Percentiles rank a stretch among this genome's conserved stretches.
Conservation (phyloP, 2,888 invertebrate species). For the Drosophila anomalipes region DNA sequence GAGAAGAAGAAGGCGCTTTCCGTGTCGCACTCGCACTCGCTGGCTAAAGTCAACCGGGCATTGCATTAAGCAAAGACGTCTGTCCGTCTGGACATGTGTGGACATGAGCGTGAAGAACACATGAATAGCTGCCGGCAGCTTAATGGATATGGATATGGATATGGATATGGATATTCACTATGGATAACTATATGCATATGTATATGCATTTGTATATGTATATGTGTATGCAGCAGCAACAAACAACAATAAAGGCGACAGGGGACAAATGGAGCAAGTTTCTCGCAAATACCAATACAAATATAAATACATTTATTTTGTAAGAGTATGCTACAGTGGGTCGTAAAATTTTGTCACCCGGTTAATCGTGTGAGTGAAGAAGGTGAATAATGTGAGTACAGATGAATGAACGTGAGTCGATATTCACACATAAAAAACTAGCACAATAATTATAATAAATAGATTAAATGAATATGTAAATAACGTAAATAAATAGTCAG, state of each 20-base stretch:
- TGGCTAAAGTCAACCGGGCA: constrained; percentile 28
- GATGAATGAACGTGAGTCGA: not conserved
- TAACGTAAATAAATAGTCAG: too few species aligned
- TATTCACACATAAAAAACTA: not conserved
- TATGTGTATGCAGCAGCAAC: constrained; percentile 39
- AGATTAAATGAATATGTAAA: too few species aligned
- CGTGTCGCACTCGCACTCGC: constrained; percentile 44
- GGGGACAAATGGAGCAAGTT: constrained; percentile 57
- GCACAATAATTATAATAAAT: not conserved
- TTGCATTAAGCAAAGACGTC: constrained; percentile 74
- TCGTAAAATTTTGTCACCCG: not conserved
- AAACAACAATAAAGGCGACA: constrained; percentile 43
- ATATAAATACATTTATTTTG: constrained; percentile 21
- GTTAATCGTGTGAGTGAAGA: not conserved
- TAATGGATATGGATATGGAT: constrained; percentile 67
- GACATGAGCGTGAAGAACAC: constrained; percentile 78
- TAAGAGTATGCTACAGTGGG: constrained; percentile 12
- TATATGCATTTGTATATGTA: constrained; percentile 62
- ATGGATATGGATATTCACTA: constrained; percentile 49
- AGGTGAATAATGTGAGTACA: not conserved
- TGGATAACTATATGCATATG: constrained; percentile 71
- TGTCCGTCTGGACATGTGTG: constrained; percentile 62
- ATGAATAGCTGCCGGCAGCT: constrained; percentile 79
- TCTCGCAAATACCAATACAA: not conserved
- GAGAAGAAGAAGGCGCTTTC: constrained; percentile 51